Evolutionary conservation across 1,140 invertebrate species (phyloP).

Genomic region (Cyphomyrmex costatus): DNA sequence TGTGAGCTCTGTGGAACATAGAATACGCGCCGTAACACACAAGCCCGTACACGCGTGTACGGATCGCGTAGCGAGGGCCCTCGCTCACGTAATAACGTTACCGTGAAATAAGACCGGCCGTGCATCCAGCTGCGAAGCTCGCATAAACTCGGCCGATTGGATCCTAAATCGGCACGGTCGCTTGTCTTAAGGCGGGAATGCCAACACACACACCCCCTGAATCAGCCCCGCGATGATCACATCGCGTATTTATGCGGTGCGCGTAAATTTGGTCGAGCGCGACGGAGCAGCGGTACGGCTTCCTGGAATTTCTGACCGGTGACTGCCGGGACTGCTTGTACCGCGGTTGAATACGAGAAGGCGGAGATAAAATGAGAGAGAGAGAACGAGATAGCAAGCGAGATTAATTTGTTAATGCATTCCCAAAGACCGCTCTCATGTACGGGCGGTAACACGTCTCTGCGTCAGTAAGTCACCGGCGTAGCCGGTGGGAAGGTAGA

Average conservation of each 20-base stretch:
- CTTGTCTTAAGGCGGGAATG: constrained; percentile 77
- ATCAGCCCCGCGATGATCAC: constrained; percentile 75
- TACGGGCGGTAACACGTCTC: constrained; percentile 41
- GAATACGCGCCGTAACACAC: constrained; percentile 58
- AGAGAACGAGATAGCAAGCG: constrained; percentile 66
- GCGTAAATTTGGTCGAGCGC: constrained; percentile 75
- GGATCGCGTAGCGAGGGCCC: constrained; percentile 38
- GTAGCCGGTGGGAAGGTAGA: constrained; percentile 61
- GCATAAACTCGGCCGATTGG: constrained; percentile 80
- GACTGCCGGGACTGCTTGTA: constrained; percentile 62
- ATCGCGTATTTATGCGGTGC: constrained; percentile 77
- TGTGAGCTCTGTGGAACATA: constrained; percentile 43
- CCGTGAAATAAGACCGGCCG: constrained; percentile 78
- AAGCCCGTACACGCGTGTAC: constrained; percentile 62
- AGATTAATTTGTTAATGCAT: constrained; percentile 78
- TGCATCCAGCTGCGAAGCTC: constrained; percentile 79
- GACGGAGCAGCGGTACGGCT: constrained; percentile 45
- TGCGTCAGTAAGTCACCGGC: constrained; percentile 68
- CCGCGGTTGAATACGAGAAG: constrained; percentile 24
- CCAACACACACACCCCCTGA: constrained; percentile 71
- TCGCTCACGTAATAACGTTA: constrained; percentile 76
- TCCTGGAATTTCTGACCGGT: constrained; percentile 72
- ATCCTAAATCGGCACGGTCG: constrained; percentile 79
- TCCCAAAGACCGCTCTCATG: constrained; percentile 46
- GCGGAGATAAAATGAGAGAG: constrained; percentile 17